Conservation (phyloP, 2,888 invertebrate genomes). For the Adineta ricciae region DNA sequence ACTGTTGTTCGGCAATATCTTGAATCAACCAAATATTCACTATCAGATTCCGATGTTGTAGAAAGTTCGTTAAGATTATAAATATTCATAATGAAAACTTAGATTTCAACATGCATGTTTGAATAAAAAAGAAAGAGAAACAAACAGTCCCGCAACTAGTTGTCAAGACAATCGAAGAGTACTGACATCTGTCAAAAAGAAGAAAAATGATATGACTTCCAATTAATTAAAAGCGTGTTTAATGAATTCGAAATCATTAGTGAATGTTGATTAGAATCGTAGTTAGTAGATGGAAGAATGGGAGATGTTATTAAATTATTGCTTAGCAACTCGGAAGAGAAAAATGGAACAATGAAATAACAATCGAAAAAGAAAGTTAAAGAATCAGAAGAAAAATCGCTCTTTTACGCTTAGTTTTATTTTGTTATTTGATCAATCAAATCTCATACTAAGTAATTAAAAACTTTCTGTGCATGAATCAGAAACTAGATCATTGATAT, state of each 20-base stretch:
- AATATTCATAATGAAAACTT: neutral
- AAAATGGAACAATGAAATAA: neutral
- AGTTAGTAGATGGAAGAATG: too few relatives aligned
- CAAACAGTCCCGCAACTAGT: neutral
- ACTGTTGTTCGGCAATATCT: conserved; percentile 11
- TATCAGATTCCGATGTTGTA: conserved; percentile 1
- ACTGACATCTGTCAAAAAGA: neutral
- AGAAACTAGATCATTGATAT: too few relatives aligned
- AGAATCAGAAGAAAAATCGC: neutral
- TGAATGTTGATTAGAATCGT: neutral
- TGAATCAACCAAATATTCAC: conserved; percentile 2
- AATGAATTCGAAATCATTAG: too few relatives aligned
- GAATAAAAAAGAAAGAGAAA: neutral
- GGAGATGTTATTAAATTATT: neutral
- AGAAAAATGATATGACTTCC: too few relatives aligned
- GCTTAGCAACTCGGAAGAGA: neutral
- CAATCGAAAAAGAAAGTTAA: neutral
- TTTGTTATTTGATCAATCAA: neutral
- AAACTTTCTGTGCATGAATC: neutral
- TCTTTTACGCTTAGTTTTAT: neutral
- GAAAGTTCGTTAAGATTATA: neutral
- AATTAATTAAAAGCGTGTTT: too few relatives aligned
- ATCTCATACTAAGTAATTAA: neutral
- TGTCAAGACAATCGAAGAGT: neutral
- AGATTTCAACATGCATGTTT: neutral